phyloP scores from a whole-genome alignment of 2,113 vertebrate species.

The Salvelinus sp. region DNA sequence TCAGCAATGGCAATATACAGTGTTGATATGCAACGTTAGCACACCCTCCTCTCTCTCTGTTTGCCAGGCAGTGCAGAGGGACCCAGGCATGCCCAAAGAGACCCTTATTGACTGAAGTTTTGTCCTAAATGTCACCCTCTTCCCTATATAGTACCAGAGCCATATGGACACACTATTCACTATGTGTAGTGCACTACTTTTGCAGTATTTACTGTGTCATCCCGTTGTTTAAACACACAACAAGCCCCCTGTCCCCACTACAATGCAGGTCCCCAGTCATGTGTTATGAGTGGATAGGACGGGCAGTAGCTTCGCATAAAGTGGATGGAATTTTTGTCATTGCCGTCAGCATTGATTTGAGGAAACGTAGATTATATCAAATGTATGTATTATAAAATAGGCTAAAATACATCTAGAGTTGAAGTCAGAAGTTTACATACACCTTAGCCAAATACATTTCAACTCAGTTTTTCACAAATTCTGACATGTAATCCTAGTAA shows the following conservation, averaged over 20 bases:
- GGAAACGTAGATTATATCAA: no score
- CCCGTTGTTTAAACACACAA: constrained; percentile 9
- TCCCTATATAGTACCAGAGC: no score
- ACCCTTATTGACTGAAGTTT: constrained; percentile 13
- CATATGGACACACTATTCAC: no score
- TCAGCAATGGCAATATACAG: background rate
- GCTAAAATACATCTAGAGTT: no score
- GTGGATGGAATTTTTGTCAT: no score
- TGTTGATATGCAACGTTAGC: background rate
- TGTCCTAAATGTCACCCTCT: no score
- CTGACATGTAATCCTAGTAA: no score
- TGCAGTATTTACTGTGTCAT: constrained; percentile 14
- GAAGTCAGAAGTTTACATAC: no score
- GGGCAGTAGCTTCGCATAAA: background rate
- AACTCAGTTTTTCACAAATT: no score
- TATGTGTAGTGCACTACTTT: no score
- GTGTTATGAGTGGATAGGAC: background rate
- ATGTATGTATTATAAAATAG: no score
- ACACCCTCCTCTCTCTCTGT: background rate
- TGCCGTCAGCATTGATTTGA: background rate
- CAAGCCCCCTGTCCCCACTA: constrained; percentile 63
- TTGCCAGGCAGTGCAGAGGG: background rate
- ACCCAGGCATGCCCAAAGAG: background rate
- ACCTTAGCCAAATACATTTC: no score
- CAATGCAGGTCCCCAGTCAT: background rate